Conservation (phyloP, 2,888 invertebrate species). For the Eurois occulta region DNA sequence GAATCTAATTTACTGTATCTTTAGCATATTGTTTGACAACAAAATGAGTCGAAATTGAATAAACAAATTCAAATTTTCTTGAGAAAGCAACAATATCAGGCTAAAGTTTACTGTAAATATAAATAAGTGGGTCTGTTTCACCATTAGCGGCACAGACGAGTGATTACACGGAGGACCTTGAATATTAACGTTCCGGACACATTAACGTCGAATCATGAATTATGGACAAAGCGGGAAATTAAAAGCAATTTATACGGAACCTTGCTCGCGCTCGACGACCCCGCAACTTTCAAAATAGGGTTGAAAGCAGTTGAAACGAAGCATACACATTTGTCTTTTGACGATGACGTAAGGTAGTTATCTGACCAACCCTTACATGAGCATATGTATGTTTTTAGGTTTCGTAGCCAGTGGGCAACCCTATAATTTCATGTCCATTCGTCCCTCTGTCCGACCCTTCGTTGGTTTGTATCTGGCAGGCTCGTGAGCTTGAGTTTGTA, state of each 20-base stretch:
- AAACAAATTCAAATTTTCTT: constrained; percentile 67
- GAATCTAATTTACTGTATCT: constrained; percentile 64
- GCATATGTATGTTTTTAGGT: constrained; percentile 51
- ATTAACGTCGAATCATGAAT: constrained; percentile 70
- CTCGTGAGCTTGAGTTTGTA: constrained; percentile 44
- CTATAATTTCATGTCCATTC: constrained; percentile 55
- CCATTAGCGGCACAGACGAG: constrained; percentile 59
- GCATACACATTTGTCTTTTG: constrained; percentile 57
- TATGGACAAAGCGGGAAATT: constrained; percentile 73
- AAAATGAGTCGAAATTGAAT: constrained; percentile 69
- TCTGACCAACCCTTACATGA: constrained; percentile 43
- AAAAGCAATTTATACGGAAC: constrained; percentile 74
- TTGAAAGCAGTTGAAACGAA: constrained; percentile 37
- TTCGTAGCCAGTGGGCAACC: constrained; percentile 59
- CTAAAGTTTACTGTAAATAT: constrained; percentile 68
- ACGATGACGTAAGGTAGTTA: constrained; percentile 56
- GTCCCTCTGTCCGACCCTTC: constrained; percentile 54
- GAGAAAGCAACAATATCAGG: constrained; percentile 62
- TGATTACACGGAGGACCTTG: constrained; percentile 70
- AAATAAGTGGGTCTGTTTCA: constrained; percentile 68
- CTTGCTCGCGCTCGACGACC: constrained; percentile 48
- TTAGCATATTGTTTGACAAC: constrained; percentile 68
- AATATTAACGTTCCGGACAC: constrained; percentile 75
- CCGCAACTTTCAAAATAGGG: constrained; percentile 44
- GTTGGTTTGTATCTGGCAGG: constrained; percentile 48